phyloP scores from a whole-genome alignment of 2,113 vertebrate species.

The Bufo bufo region DNA sequence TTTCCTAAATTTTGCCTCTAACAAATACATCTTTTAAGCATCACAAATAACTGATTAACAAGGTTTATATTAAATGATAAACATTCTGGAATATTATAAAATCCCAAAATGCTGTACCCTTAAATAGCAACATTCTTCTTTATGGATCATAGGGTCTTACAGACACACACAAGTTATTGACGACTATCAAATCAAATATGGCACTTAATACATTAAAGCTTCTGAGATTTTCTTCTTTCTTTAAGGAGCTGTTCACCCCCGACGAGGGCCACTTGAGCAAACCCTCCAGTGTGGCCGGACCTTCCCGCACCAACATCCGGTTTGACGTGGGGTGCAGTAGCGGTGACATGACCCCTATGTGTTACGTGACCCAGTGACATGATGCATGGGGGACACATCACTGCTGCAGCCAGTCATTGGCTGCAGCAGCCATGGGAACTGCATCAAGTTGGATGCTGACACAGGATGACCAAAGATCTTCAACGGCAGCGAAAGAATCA shows the following conservation, averaged over 20 bases:
- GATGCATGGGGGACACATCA: no score
- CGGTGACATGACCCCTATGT: no score
- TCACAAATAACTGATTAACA: not conserved
- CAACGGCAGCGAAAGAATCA: no score
- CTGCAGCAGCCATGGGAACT: no score
- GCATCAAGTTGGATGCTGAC: no score
- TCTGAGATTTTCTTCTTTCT: slow-evolving; percentile 66
- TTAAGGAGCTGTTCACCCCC: not conserved
- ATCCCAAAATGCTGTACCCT: not conserved
- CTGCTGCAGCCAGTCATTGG: no score
- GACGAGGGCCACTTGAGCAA: no score
- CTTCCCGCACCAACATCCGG: no score
- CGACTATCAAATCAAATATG: slow-evolving; percentile 64
- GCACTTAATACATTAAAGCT: slow-evolving; percentile 85
- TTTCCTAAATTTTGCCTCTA: not conserved
- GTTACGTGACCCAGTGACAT: no score
- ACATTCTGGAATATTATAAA: slow-evolving; percentile 1
- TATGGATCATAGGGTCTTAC: slow-evolving; percentile 33
- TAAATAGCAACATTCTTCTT: slow-evolving; percentile 9
- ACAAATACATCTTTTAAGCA: not conserved
- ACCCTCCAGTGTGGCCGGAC: no score
- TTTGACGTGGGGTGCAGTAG: no score
- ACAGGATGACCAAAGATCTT: no score
- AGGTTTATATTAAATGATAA: slow-evolving; percentile 1
- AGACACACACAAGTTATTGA: slow-evolving; percentile 42